Percentiles rank a stretch among this genome's conserved stretches.
Evolutionary conservation across 2,113 vertebrate genomes (phyloP).

Genomic region (Falcunculus frontatus): DNA sequence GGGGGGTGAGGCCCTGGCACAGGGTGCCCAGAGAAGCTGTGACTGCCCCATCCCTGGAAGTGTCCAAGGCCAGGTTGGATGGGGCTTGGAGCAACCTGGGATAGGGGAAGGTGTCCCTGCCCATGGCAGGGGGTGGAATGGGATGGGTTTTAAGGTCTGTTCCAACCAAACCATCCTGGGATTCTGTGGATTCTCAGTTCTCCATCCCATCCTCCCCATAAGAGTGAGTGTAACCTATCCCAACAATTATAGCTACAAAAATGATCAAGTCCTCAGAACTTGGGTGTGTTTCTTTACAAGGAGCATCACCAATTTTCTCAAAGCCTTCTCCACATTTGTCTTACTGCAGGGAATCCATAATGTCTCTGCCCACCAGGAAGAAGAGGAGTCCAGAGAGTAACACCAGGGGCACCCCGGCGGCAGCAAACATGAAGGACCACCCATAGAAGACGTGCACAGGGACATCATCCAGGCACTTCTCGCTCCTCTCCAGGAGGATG

Average conservation of each 20-base stretch:
- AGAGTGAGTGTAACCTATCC: background rate
- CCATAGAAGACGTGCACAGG: slow-evolving; percentile 76
- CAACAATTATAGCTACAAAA: background rate
- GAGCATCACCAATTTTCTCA: background rate
- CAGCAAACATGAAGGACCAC: slow-evolving; percentile 83
- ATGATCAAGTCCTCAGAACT: background rate
- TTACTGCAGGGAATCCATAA: slow-evolving; percentile 60
- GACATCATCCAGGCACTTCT: slow-evolving; percentile 53
- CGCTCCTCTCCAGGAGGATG: slow-evolving; percentile 79
- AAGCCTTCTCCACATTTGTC: background rate
- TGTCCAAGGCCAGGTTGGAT: background rate
- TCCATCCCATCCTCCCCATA: background rate
- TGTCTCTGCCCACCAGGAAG: slow-evolving; percentile 72
- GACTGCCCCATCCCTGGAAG: background rate
- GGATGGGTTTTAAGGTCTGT: background rate
- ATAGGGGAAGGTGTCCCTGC: background rate
- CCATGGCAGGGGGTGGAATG: background rate
- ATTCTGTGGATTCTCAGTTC: background rate
- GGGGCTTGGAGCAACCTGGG: background rate
- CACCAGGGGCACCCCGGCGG: slow-evolving; percentile 77
- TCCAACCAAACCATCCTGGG: background rate
- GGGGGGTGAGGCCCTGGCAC: accelerated
- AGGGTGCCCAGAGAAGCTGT: background rate
- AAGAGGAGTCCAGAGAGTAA: slow-evolving; percentile 81
- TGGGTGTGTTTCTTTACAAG: background rate